A percentile compares a stretch with the other conserved stretches of the same genome.
phyloP scores from a whole-genome alignment of 2,797 vertebrate genomes.

The Acipenser transmontanus region DNA sequence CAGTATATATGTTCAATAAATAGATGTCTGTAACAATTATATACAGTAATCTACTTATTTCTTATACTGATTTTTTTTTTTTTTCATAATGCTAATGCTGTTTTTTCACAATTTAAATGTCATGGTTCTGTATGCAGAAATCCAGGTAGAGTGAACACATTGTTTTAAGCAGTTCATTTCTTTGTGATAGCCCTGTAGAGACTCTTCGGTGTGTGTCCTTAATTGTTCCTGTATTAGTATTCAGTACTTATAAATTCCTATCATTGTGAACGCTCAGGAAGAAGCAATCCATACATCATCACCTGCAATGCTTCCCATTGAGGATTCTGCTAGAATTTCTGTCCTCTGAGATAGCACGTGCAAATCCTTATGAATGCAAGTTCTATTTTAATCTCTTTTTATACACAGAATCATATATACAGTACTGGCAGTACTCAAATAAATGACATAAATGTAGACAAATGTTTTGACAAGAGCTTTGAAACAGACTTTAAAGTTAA shows the following conservation, averaged over 20 bases:
- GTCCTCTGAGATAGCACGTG: neutral
- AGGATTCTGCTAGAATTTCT: constrained; percentile 1
- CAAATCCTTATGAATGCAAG: neutral
- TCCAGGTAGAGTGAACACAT: neutral
- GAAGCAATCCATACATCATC: constrained; percentile 15
- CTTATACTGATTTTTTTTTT: neutral
- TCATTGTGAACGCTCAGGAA: constrained; percentile 3
- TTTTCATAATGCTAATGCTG: neutral
- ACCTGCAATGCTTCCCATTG: constrained; percentile 9
- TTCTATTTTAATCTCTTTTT: constrained; percentile 4
- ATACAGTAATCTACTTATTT: neutral
- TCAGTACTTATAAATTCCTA: neutral
- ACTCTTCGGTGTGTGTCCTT: neutral
- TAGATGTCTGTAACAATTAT: neutral
- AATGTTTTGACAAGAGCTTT: too few relatives aligned
- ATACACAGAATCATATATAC: too few relatives aligned
- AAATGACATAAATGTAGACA: too few relatives aligned
- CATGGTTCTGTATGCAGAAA: too few relatives aligned
- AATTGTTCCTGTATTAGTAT: neutral
- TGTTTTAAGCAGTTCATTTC: neutral
- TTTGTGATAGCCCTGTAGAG: neutral
- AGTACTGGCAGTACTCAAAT: too few relatives aligned
- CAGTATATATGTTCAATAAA: neutral
- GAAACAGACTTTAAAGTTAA: too few relatives aligned
- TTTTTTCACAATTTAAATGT: neutral